These are phyloP conservation scores for Bombus sibiricus DNA, from an alignment of 1,140 invertebrate genomes.

Conservation along the genomic window DNA sequence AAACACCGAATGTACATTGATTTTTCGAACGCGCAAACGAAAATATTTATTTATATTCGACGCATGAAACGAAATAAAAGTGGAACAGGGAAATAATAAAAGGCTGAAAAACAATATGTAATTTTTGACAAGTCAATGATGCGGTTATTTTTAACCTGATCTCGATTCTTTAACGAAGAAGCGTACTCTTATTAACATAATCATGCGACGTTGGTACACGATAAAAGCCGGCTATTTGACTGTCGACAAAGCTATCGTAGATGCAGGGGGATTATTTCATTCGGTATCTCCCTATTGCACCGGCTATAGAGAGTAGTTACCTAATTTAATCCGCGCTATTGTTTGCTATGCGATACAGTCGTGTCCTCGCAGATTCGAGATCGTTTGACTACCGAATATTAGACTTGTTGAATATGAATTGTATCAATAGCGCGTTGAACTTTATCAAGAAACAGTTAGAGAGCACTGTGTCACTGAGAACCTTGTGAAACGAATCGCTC, in stretches of 20 bases:
- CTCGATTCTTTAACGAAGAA: neutral
- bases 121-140: neutral
- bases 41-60: neutral
- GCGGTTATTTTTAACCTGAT: neutral
- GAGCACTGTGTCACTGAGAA: neutral
- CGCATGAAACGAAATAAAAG: neutral
- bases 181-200: neutral
- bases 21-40: neutral
- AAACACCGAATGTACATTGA: neutral
- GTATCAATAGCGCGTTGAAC: neutral
- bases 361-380: neutral
- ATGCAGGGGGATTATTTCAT: neutral
- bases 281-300: neutral
- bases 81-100: neutral
- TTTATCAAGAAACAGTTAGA: neutral
- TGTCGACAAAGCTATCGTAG: neutral
- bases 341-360: conserved; percentile 2
- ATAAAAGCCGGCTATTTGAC: neutral
- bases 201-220: neutral
- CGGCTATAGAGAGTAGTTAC: neutral
- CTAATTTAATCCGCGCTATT: conserved; percentile 11
- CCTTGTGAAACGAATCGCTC: neutral
- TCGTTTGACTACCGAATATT: neutral
- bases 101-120: neutral
- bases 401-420: neutral